Evolutionary conservation across 1,140 invertebrate genomes (phyloP), one percentile per base, ranked within the genome.

Genomic region (Sarcophaga peregrina): DNA sequence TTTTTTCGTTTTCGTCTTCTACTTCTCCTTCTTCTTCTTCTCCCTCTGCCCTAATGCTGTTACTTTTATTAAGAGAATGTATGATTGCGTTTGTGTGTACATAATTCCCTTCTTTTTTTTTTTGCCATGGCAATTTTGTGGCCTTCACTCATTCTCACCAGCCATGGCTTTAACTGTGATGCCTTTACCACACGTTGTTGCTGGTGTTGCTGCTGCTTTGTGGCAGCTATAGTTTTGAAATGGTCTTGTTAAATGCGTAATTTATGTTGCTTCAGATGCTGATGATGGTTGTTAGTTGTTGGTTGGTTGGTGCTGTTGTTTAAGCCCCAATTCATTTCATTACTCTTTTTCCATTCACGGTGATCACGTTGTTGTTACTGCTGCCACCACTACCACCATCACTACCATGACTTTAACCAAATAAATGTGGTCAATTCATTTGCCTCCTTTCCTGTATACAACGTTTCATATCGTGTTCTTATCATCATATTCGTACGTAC

Each of bases 221-320:
- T 68, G 17, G 62, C 62, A 68, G 80, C 50, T 52, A 20, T 68
- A 68, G n/a, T 68, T 68, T 68, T 68, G 62, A 84, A 68, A 86
- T 86, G 87, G 86, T 87, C 88, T 89, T 89, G 88, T 89, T 89
- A 89, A 87, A 86, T 86, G 87, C 86, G 87, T 89, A 89, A 89
- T 89, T 89, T 89, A 89, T 89, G 88, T 88, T 88, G 84, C 86
- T 87, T 82, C 86, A 87, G 88, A 89, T 89, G 87, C 86, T 89
- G 87, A 86, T 89, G 89, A 88, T 86, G 88, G 85, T 89, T 87
- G 85, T 83, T 68, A 37, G 46, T 72, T 48, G 80, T 25, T 10
- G 52, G 25, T 37, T 81, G 73, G 47, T 48, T 82, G 81, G 58
- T 73, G 62, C 45, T 82, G 58, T 45, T 73, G 20, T 7, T 78